These are phyloP conservation scores for Oreochromis grahami DNA, from an alignment of 2,797 vertebrate genomes.

Conservation along the genomic window DNA sequence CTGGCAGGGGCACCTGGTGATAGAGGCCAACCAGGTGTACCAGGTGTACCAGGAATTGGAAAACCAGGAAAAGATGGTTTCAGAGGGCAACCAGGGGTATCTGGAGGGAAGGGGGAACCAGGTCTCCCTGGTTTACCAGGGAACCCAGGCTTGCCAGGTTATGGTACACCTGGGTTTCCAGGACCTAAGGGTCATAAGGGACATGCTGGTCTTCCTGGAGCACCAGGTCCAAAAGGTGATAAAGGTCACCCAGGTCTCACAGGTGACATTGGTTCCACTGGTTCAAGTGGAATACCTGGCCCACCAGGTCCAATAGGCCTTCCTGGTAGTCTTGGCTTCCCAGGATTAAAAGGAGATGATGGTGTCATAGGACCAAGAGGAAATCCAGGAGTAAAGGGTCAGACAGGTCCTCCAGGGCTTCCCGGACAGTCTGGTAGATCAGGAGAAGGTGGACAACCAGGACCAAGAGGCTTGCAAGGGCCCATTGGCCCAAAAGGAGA, in stretches of 20 bases:
- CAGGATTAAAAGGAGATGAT: constrained; percentile 88
- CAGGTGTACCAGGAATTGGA: constrained; percentile 84
- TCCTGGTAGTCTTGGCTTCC: constrained; percentile 85
- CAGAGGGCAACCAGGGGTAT: constrained; percentile 85
- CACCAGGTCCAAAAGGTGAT: constrained; percentile 86
- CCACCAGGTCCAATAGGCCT: constrained; percentile 86
- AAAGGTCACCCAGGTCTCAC: constrained; percentile 85
- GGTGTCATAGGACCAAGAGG: constrained; percentile 82
- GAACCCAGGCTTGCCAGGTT: constrained; percentile 85
- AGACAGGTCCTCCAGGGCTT: constrained; percentile 84
- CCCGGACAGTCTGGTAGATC: constrained; percentile 86
- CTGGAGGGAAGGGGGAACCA: constrained; percentile 88
- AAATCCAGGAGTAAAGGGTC: constrained; percentile 83
- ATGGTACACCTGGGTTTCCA: constrained; percentile 90
- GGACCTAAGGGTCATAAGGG: constrained; percentile 92
- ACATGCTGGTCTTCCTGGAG: constrained; percentile 81
- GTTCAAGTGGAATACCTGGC: constrained; percentile 86
- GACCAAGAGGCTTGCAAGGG: constrained; percentile 86
- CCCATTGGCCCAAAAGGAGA: constrained; percentile 89
- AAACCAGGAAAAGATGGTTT: constrained; percentile 90
- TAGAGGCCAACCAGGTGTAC: constrained; percentile 83
- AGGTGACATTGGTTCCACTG: constrained; percentile 83
- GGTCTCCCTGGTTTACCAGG: constrained; percentile 87
- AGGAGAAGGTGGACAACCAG: constrained; percentile 85
- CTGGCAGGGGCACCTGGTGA: constrained; percentile 79